These are phyloP conservation scores for Antrozous pallidus DNA, from an alignment of 2,797 vertebrate genomes.

Conservation along the genomic window DNA sequence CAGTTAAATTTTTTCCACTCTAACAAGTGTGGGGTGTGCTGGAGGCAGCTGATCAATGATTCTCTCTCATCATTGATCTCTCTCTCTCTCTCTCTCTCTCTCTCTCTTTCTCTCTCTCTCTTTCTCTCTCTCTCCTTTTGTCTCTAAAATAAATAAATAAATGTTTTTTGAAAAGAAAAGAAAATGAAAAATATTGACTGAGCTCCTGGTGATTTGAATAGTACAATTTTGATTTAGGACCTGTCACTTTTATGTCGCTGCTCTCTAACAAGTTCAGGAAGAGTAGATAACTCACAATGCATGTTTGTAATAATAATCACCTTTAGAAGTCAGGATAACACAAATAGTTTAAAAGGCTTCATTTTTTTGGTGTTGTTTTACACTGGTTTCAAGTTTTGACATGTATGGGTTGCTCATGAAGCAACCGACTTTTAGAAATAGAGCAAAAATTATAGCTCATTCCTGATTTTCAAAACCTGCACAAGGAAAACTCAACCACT, in stretches of 20 bases:
- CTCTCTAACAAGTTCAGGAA: background rate
- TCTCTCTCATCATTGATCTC: background rate
- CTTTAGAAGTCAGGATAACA: background rate
- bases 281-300: background rate
- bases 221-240: background rate
- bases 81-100: background rate
- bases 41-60: background rate
- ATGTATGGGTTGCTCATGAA: background rate
- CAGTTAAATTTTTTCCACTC: too few species aligned
- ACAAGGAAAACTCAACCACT: background rate
- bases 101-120: too few species aligned
- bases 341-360: background rate
- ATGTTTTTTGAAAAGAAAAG: too few species aligned
- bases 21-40: background rate
- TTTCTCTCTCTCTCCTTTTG: too few species aligned
- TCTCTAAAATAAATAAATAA: too few species aligned
- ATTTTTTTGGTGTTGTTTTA: background rate
- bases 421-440: background rate
- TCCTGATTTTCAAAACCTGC: background rate
- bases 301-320: constrained; percentile 19
- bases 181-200: background rate
- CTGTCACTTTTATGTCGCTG: background rate
- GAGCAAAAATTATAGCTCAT: background rate
- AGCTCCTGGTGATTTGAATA: background rate
- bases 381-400: constrained; percentile 3